Conservation (phyloP, 2,113 vertebrate species). For the Aegithalos caudatus region DNA sequence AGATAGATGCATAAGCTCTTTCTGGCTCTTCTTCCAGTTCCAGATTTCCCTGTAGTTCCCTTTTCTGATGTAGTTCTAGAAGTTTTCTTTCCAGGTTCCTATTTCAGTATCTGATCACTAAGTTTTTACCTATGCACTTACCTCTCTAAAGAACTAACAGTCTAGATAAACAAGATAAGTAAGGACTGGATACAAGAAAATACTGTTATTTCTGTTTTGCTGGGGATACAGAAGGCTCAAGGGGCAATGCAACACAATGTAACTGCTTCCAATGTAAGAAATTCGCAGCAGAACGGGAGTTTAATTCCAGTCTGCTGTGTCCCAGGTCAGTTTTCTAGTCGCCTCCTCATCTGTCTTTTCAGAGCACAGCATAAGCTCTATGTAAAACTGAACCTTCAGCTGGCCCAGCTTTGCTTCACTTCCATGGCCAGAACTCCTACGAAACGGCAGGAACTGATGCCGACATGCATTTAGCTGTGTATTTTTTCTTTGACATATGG, state of each 20-base stretch:
- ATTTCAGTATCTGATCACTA: neutral
- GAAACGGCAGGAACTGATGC: conserved; percentile 15
- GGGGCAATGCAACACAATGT: neutral
- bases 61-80: neutral
- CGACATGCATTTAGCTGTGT: conserved; percentile 6
- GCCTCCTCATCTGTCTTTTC: neutral
- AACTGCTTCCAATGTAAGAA: neutral
- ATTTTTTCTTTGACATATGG: conserved; percentile 57
- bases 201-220: neutral
- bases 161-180: neutral
- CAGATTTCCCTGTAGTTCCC: neutral
- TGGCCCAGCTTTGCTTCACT: conserved; percentile 7
- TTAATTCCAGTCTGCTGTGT: neutral
- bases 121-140: neutral
- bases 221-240: neutral
- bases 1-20: neutral
- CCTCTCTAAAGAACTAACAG: neutral
- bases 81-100: neutral
- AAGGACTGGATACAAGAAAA: neutral
- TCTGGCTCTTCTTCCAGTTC: neutral
- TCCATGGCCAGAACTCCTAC: conserved; percentile 33
- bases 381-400: neutral
- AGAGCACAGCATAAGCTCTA: neutral
- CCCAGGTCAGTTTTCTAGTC: neutral
- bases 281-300: neutral